Base-by-base conservation (phyloP, 2,888 invertebrate genomes). In the Charanyca ferruginea region DNA sequence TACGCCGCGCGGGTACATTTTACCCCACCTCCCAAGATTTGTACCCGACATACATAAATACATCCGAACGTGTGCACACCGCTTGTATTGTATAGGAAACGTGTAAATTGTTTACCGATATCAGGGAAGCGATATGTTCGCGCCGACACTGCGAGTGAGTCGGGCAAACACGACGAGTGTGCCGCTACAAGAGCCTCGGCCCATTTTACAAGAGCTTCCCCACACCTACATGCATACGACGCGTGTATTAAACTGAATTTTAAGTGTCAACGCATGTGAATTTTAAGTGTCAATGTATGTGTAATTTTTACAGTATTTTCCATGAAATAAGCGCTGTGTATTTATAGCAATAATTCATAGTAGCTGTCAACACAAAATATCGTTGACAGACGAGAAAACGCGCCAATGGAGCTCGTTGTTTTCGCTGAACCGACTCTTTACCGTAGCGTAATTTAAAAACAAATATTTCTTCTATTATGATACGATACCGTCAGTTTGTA, bases 91-190 rank as follows among this genome's bases (percentile, higher is more conserved):
- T 83, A 73, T 81, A 83, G 81, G 77, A 79, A 83, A 86, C 83
- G 85, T 86, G 87, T 84, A 85, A 86, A 88, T 85, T 88, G 88
- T 88, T 88, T 87, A 81, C 86, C 85, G 87, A 88, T 88, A 86
- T 80, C 84, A 79, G 85, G 86, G 86, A 83, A 83, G 81, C 83
- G 81, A 83, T 83, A 83, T 79, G 83, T 84, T 77, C 84, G 76
- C 79, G 79, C 76, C 77, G 78, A 71, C 83, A 77, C 74, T 78
- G 81, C 74, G 78, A 73, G 83, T 78, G 83, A 80, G 81, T 68
- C 63, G 78, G 63, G 80, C 81, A 83, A 85, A 85, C 84, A 83
- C 70, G 68, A 68, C 67, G 68, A 77, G 79, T 82, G 80, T 77
- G 82, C 72, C 77, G 74, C 73, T 69, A 61, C 69, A 77, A 85